phyloP scores from a whole-genome alignment of 1,140 invertebrate species.

The Pseudomyrmex dendroicus region DNA sequence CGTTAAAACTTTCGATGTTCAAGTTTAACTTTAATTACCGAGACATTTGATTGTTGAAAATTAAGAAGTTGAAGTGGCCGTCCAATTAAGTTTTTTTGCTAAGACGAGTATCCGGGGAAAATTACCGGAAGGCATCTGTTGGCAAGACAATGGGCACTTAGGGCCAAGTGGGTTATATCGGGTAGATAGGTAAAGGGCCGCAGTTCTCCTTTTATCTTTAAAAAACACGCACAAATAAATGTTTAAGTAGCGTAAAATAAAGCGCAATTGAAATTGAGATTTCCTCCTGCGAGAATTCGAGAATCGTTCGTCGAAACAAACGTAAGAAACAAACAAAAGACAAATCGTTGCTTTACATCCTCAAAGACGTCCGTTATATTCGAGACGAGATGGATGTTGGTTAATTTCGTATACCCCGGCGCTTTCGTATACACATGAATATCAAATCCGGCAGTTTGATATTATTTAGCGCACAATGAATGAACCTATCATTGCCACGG shows the following conservation, averaged over 20 bases:
- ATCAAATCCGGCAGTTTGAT: not conserved
- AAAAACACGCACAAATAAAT: not conserved
- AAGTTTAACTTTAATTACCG: conserved; percentile 5
- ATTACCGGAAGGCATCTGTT: not conserved
- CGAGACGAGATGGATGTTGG: no score
- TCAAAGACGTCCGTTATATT: no score
- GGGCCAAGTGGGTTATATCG: no score
- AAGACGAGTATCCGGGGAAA: not conserved
- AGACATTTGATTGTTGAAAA: conserved; percentile 26
- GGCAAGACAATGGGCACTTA: not conserved
- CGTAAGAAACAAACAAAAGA: no score
- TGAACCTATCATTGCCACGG: conserved; percentile 29
- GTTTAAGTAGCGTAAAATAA: not conserved
- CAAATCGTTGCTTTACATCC: no score
- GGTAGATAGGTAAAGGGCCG: no score
- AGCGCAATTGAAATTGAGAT: not conserved
- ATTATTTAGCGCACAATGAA: conserved; percentile 36
- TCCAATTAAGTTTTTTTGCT: conserved; percentile 9
- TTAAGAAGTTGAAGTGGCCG: conserved; percentile 1
- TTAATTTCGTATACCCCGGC: no score
- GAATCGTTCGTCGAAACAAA: no score
- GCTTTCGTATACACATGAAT: no score
- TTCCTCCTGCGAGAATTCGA: not conserved
- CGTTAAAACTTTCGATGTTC: not conserved
- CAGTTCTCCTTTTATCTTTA: not conserved